These are phyloP conservation scores for Takifugu bimaculatus DNA, from an alignment of 2,113 vertebrate species.

Conservation along the genomic window DNA sequence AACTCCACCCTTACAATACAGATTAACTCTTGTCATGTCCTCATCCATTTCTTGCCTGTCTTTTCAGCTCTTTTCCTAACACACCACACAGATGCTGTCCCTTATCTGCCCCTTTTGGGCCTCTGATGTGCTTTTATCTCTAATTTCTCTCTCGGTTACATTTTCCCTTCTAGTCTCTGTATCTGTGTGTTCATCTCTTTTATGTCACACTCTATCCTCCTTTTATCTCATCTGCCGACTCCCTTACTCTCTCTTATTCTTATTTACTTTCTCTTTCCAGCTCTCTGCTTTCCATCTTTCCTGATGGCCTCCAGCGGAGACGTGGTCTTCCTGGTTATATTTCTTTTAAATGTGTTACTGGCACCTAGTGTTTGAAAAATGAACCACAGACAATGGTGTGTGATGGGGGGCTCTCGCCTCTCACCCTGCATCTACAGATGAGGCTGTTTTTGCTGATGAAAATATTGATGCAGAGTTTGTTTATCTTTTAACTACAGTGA, in stretches of 20 bases:
- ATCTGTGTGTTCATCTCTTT: constrained; percentile 26
- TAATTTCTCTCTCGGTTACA: constrained; percentile 9
- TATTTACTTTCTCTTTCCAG: background rate
- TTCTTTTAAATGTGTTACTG: constrained; percentile 56
- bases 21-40: constrained; percentile 24
- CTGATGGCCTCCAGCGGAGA: background rate
- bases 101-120: background rate
- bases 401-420: background rate
- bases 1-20: constrained; percentile 29
- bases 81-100: constrained; percentile 31
- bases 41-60: constrained; percentile 27
- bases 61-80: background rate
- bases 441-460: too few relatives aligned
- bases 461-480: background rate
- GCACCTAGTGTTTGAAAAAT: constrained; percentile 60
- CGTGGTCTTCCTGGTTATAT: too few relatives aligned
- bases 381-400: constrained; percentile 24
- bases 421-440: too few relatives aligned
- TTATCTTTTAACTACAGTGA: background rate
- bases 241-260: constrained; percentile 1
- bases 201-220: constrained; percentile 23
- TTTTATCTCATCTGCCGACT: background rate
- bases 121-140: constrained; percentile 33
- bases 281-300: background rate
- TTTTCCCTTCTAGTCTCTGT: constrained; percentile 9